Evolutionary conservation across 2,888 invertebrate genomes (phyloP), one percentile per base, ranked within the genome.

Genomic region (Trachelus troglodyta): DNA sequence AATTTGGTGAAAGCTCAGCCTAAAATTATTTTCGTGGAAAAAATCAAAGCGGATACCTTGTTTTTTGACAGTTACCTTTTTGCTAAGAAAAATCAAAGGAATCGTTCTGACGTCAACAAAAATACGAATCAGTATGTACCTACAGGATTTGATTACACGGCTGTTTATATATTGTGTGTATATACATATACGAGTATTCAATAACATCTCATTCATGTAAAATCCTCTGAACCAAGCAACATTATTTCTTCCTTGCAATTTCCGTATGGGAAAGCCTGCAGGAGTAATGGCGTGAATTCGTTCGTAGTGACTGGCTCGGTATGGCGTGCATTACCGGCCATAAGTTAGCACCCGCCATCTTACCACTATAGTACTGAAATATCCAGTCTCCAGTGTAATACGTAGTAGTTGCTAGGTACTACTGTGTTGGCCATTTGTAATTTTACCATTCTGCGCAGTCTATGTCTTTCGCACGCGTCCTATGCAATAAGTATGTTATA

Each of bases 241-340:
- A 71, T 71, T 71, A 71, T 71, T 71, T 34, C 71, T 71, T 71
- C 69, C 71, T 71, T 34, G 71, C 71, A 71, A 71, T 71, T 71
- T 71, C 71, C 71, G 71, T 31, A 71, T 34, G 31, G 71, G 71
- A 34, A 71, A 71, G 31, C 71, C 15, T 23, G 71, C 71, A 34
- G 71, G 71, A 56, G 56, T 56, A 23, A 56, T 56, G 23, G 56
- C 56, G 56, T 56, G 56, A 34, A 71, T 71, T 71, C 71, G 71
- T 71, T 71, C 71, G 71, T 15, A 71, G 4, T 71, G 71, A 71
- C 71, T 71, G 71, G 31, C 71, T 71, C 71, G 33, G 71, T 71
- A 71, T 71, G 71, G 71, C 71, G 31, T 71, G 33, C 71, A 71
- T 71, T 71, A 71, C 71, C 71, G 71, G 71, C 71, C 71, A 34